phyloP scores from a whole-genome alignment of 2,888 invertebrate genomes.

The Pemphredon lugubris region DNA sequence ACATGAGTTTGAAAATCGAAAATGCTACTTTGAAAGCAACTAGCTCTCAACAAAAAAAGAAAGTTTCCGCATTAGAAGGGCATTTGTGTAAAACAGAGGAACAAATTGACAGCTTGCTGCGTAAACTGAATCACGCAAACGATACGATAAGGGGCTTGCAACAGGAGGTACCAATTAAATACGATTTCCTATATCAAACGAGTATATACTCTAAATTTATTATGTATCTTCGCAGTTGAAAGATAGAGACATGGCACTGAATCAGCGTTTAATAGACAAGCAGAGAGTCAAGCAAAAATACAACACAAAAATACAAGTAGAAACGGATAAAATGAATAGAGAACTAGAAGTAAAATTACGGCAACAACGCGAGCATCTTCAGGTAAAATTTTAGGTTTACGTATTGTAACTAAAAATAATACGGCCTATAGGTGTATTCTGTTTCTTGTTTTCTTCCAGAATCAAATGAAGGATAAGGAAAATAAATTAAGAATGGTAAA shows the following conservation, averaged over 20 bases:
- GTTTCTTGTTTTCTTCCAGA: slow-evolving; percentile 65
- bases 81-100: slow-evolving; percentile 86
- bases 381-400: slow-evolving; percentile 74
- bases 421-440: neutral
- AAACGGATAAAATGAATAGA: slow-evolving; percentile 88
- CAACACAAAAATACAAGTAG: slow-evolving; percentile 84
- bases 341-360: slow-evolving; percentile 86
- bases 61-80: slow-evolving; percentile 84
- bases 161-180: slow-evolving; percentile 80
- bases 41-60: slow-evolving; percentile 86
- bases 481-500: slow-evolving; percentile 84
- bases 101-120: slow-evolving; percentile 84
- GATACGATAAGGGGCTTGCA: slow-evolving; percentile 85
- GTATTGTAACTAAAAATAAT: neutral
- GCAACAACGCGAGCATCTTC: slow-evolving; percentile 83
- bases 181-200: neutral
- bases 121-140: slow-evolving; percentile 86
- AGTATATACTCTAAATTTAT: slow-evolving; percentile 3
- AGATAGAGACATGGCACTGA: slow-evolving; percentile 82
- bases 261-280: slow-evolving; percentile 82
- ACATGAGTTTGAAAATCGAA: slow-evolving; percentile 86
- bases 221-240: slow-evolving; percentile 75
- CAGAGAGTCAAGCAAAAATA: slow-evolving; percentile 82
- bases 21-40: slow-evolving; percentile 85
- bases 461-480: slow-evolving; percentile 84